Evolutionary conservation across 2,888 invertebrate genomes (phyloP).

Genomic region (Tanaodytes sp.): DNA sequence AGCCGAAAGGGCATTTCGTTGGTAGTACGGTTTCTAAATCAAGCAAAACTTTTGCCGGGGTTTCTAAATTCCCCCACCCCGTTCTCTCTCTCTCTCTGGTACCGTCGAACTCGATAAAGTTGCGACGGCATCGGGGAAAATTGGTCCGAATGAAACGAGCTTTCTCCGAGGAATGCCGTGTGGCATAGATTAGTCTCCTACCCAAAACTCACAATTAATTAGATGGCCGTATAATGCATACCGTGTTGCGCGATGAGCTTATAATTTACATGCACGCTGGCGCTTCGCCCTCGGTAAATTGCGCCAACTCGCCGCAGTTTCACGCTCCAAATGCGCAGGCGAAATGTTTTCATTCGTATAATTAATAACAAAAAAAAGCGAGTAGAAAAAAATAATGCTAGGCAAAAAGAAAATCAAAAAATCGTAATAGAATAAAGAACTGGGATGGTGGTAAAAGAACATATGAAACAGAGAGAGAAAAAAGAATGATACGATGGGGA

Average conservation of each 20-base stretch:
- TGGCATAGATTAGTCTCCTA: constrained; percentile 27
- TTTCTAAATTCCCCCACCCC: too few species aligned
- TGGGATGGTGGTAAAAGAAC: too few species aligned
- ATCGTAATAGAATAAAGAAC: too few species aligned
- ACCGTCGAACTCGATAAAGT: background rate
- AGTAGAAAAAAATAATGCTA: background rate
- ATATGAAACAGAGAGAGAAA: too few species aligned
- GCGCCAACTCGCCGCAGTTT: constrained; percentile 25
- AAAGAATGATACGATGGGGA: too few species aligned
- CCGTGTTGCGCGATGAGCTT: constrained; percentile 28
- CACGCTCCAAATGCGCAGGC: constrained; percentile 25
- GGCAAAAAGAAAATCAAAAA: background rate
- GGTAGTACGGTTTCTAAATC: too few species aligned
- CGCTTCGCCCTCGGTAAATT: constrained; percentile 16
- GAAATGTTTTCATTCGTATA: constrained; percentile 26
- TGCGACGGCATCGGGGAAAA: constrained; percentile 7
- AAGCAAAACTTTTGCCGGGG: too few species aligned
- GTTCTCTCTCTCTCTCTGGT: too few species aligned
- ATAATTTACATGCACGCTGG: constrained; percentile 30
- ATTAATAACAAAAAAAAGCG: constrained; percentile 17
- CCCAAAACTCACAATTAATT: constrained; percentile 33
- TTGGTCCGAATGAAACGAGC: constrained; percentile 15
- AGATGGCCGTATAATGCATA: constrained; percentile 30
- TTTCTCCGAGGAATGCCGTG: constrained; percentile 19
- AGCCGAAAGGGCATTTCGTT: too few species aligned